Evolutionary conservation across 2,888 invertebrate species (phyloP), one percentile per base, ranked within the genome.

Genomic region (Oasisia sp.): DNA sequence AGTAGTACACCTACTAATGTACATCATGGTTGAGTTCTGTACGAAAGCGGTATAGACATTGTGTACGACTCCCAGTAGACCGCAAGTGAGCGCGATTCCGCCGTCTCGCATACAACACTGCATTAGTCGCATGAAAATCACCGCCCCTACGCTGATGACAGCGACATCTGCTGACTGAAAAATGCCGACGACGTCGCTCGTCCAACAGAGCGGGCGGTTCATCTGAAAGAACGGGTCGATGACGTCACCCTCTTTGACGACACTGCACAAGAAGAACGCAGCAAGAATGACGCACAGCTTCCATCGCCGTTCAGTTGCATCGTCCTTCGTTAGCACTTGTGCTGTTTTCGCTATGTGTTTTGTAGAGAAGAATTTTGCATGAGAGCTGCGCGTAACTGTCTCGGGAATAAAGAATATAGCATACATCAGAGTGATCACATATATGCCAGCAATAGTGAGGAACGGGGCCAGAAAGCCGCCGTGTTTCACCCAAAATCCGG

Each of bases 131-230:
- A 92, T 91, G 8, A 50, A n/a, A 11, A 91, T 11, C 38, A 90
- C 50, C 8, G 91, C 93, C 11, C 91, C 91, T 32, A 91, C 90
- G 14, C 90, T 45, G 32, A 90, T 27, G 7, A 92, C 89, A 19
- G 32, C 92, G 3, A 91, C n/a, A 19, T 38, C 90, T 50, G 89
- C 89, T 11, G 91, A 90, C n/a, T 12, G 32, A 91, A 56, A 93
- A 11, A 50, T n/a, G 3, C 93, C 93, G 27, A 93, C 38, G 91
- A 89, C 45, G 32, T 50, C 56, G 56, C 38, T 11, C 32, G 58
- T 74, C 93, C 92, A 92, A 91, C 93, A 93, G n/a, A 93, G 91
- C 12, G 93, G 93, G 11, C 50, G 32, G 89, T 93, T 93, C 91
- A 91, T 92, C 92, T 89, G 74, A 50, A 91, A 93, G 32, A 93